A percentile compares a stretch with the other conserved stretches of the same genome.
phyloP scores from a whole-genome alignment of 2,888 invertebrate species.

The Diloba caeruleocephala region DNA sequence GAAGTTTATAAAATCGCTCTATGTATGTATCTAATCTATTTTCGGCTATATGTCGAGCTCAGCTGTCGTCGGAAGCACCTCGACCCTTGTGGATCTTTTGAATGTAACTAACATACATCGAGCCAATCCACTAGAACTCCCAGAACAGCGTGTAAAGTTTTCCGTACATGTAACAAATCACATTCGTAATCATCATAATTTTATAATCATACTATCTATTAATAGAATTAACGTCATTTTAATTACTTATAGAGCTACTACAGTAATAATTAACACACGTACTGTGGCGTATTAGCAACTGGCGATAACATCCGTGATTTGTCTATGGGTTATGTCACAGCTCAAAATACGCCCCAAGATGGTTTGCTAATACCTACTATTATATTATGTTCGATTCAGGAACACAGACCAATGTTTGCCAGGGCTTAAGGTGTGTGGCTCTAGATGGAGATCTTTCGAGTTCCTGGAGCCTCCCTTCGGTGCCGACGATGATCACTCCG shows the following conservation, averaged over 20 bases:
- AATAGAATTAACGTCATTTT: slow-evolving; percentile 13
- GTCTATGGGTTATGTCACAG: slow-evolving; percentile 44
- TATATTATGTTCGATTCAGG: not conserved
- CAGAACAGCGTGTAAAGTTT: slow-evolving; percentile 19
- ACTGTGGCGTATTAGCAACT: slow-evolving; percentile 22
- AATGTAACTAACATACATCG: too few species aligned
- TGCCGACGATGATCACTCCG: too few species aligned
- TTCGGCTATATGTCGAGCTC: too few species aligned
- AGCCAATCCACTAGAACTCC: slow-evolving; percentile 2
- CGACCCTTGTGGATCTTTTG: too few species aligned
- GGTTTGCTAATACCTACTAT: slow-evolving; percentile 43
- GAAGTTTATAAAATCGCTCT: too few species aligned
- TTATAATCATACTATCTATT: slow-evolving; percentile 6
- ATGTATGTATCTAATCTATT: too few species aligned
- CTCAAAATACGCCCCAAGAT: slow-evolving; percentile 33
- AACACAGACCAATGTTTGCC: too few species aligned
- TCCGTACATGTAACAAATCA: slow-evolving; percentile 24
- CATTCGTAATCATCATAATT: slow-evolving; percentile 3
- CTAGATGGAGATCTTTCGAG: too few species aligned
- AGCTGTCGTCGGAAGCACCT: too few species aligned
- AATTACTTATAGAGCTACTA: slow-evolving; percentile 1
- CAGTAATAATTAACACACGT: slow-evolving; percentile 27
- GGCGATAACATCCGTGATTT: slow-evolving; percentile 17
- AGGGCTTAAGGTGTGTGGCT: too few species aligned
- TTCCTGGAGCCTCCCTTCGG: too few species aligned